Percentiles rank a stretch among this genome's conserved stretches.
These are phyloP conservation scores for Tachina fera DNA, from an alignment of 2,888 invertebrate species.

Conservation along the genomic window DNA sequence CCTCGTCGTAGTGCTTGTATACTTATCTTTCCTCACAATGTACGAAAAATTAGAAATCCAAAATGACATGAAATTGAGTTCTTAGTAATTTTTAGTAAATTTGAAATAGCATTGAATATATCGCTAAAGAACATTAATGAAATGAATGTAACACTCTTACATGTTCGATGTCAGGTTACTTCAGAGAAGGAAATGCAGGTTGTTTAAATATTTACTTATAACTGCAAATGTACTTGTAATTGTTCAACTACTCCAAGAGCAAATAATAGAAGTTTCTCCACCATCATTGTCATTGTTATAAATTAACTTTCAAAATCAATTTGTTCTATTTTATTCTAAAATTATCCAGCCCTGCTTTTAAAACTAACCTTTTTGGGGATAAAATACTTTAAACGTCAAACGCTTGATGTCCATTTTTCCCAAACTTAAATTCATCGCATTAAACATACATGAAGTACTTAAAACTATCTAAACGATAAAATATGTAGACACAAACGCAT, in stretches of 20 bases:
- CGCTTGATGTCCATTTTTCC: conserved; percentile 14
- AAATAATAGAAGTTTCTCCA: neutral
- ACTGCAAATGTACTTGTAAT: neutral
- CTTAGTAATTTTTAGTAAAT: too few species aligned
- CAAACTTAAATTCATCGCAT: conserved; percentile 54
- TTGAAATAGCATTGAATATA: too few species aligned
- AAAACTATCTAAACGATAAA: conserved; percentile 38
- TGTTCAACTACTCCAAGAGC: neutral
- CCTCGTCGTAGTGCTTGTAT: too few species aligned
- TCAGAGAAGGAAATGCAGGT: too few species aligned
- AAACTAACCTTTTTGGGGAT: neutral
- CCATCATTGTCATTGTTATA: neutral
- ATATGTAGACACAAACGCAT: neutral
- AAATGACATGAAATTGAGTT: too few species aligned
- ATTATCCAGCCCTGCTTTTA: neutral
- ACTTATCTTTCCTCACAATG: too few species aligned
- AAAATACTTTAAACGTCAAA: conserved; percentile 7
- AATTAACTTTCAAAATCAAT: neutral
- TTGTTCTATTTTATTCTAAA: neutral
- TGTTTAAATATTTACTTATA: too few species aligned
- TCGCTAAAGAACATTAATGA: too few species aligned
- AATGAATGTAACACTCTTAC: too few species aligned
- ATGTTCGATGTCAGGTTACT: too few species aligned
- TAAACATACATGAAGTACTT: conserved; percentile 62
- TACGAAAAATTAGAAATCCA: too few species aligned